These are phyloP conservation scores for Xenus cinereus DNA, from an alignment of 2,113 vertebrate species.

Conservation along the genomic window DNA sequence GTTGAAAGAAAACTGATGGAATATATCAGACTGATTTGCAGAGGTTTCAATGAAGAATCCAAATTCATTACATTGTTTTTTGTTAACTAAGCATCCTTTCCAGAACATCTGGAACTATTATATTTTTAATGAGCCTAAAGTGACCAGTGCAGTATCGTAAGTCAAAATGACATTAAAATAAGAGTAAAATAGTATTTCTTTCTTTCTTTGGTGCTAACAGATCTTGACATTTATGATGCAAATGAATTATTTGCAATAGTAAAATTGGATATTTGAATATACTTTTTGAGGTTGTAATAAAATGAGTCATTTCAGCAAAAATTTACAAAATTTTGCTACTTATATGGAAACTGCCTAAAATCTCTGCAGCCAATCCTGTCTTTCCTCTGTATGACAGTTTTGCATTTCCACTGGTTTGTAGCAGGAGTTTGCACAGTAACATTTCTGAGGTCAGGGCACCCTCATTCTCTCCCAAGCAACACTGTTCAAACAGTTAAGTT, in stretches of 20 bases:
- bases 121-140: not conserved
- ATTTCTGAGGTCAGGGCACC: not conserved
- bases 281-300: not conserved
- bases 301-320: not conserved
- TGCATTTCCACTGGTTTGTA: not conserved
- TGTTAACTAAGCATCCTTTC: not conserved
- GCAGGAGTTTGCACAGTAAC: not conserved
- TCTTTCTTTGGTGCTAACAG: not conserved
- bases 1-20: not conserved
- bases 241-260: not conserved
- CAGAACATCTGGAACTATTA: not conserved
- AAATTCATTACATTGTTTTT: not conserved
- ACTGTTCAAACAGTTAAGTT: not conserved
- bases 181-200: not conserved
- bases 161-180: not conserved
- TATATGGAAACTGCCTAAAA: not conserved
- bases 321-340: not conserved
- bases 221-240: not conserved
- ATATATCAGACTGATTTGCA: not conserved
- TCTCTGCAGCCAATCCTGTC: not conserved
- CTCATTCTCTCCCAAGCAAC: not conserved
- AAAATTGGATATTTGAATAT: not conserved
- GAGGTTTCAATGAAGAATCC: not conserved
- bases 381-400: not conserved
- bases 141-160: not conserved